A percentile compares a stretch with the other conserved stretches of the same genome.
phyloP scores from a whole-genome alignment of 2,113 vertebrate species.

The Clarias magur region DNA sequence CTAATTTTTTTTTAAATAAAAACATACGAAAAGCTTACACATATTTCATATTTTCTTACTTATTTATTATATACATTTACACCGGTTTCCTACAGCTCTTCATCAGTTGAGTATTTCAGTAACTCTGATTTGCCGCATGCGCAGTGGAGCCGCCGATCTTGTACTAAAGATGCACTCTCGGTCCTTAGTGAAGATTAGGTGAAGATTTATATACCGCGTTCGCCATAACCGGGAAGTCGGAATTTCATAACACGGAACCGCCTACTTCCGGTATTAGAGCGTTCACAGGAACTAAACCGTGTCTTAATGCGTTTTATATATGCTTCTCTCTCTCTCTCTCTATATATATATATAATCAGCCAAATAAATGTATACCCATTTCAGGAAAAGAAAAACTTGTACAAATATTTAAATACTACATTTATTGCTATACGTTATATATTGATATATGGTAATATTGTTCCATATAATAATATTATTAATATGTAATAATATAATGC shows the following conservation, averaged over 20 bases:
- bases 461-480: too few relatives aligned
- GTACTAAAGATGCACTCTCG: neutral
- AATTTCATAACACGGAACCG: neutral
- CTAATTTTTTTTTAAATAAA: neutral
- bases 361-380: too few relatives aligned
- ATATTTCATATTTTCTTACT: neutral
- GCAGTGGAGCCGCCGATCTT: neutral
- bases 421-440: too few relatives aligned
- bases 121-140: neutral
- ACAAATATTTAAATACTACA: too few relatives aligned
- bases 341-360: too few relatives aligned
- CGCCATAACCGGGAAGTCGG: neutral
- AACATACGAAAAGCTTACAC: neutral
- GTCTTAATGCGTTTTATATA: too few relatives aligned
- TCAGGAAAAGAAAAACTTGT: too few relatives aligned
- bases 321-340: too few relatives aligned
- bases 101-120: neutral
- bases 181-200: neutral
- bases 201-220: neutral
- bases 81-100: slow-evolving; percentile 20
- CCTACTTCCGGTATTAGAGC: neutral
- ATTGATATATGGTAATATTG: too few relatives aligned
- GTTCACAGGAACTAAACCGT: neutral
- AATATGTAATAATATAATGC: too few relatives aligned
- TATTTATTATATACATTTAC: neutral